A percentile compares a stretch with the other conserved stretches of the same genome.
phyloP scores from a whole-genome alignment of 2,113 vertebrate genomes.

The Egretta garzetta region DNA sequence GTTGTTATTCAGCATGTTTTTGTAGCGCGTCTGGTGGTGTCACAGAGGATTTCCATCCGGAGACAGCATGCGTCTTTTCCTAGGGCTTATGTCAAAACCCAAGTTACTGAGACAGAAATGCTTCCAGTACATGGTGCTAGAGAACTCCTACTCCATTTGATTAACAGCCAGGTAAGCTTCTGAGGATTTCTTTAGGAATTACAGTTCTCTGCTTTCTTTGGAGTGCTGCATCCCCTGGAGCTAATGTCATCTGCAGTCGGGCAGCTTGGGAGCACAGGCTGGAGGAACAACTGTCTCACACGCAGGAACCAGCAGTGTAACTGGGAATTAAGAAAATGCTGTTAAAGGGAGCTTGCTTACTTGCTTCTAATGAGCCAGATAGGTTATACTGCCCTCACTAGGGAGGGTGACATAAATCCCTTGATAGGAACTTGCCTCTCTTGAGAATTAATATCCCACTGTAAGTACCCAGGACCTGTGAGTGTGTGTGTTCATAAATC shows the following conservation, averaged over 20 bases:
- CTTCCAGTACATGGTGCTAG: not conserved
- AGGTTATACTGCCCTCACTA: not conserved
- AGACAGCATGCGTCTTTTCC: not conserved
- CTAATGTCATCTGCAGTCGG: not conserved
- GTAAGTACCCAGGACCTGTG: not conserved
- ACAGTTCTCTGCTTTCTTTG: not conserved
- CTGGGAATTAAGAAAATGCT: not conserved
- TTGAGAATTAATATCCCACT: not conserved
- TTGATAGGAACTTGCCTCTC: not conserved
- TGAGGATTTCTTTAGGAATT: slow-evolving; percentile 2
- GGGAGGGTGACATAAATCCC: not conserved
- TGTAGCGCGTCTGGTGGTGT: not conserved
- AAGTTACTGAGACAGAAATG: not conserved
- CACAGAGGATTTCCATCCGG: slow-evolving; percentile 18
- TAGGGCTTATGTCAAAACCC: slow-evolving; percentile 48
- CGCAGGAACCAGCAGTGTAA: not conserved
- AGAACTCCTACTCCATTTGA: not conserved
- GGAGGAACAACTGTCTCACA: not conserved
- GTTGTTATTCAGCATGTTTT: slow-evolving; percentile 43
- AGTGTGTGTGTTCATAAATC: not conserved
- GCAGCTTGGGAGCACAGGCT: not conserved
- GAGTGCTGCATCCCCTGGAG: not conserved
- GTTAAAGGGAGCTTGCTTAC: not conserved
- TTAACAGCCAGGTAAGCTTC: slow-evolving; percentile 6
- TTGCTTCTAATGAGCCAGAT: not conserved